Evolutionary conservation across 2,888 invertebrate species (phyloP), one percentile per base, ranked within the genome.

Genomic region (Sphaerophoria taeniata): DNA sequence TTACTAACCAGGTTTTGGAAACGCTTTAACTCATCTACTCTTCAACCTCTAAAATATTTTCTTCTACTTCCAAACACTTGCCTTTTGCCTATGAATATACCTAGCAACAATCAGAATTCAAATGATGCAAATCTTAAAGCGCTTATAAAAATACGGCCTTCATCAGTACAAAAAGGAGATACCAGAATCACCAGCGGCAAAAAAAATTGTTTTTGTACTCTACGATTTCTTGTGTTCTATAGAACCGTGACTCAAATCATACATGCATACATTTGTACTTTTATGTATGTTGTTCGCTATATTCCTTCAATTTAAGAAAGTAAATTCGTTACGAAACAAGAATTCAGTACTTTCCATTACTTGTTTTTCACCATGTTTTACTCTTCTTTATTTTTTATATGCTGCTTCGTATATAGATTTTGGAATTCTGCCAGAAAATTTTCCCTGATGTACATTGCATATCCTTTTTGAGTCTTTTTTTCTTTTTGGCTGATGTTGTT

Each of bases 281-380:
- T 16, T 24, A 24, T 24, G 24, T 24, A 24, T 24, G 24, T 24
- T 24, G 24, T 24, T 24, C 24, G 24, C 24, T 24, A 2, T 24
- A 24, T 70, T 73, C 73, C 60, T 78, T n/a, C 78, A 78, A 78
- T 83, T 74, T 78, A 58, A 74, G 70, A 67, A 77, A 82, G 77
- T 77, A 82, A 82, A 82, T 82, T 77, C 82, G 77, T 77, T 77
- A 63, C 73, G 82, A 56, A 73, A 77, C 69, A 77, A 74, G 55
- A 74, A 58, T 78, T 73, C 69, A 39, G 69, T 82, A 73, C 58
- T 82, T 72, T 67, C 63, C 16, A 70, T 70, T 24, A 6, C 31
- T 63, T 63, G 34, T 63, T 63, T 63, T 45, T 63, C 33, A 6
- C 47, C 33, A 63, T 63, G 6, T 45, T 49, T 34, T 24, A 24